Base-by-base conservation (phyloP, 2,113 vertebrate genomes). In the Cochlearius cochlearius region DNA sequence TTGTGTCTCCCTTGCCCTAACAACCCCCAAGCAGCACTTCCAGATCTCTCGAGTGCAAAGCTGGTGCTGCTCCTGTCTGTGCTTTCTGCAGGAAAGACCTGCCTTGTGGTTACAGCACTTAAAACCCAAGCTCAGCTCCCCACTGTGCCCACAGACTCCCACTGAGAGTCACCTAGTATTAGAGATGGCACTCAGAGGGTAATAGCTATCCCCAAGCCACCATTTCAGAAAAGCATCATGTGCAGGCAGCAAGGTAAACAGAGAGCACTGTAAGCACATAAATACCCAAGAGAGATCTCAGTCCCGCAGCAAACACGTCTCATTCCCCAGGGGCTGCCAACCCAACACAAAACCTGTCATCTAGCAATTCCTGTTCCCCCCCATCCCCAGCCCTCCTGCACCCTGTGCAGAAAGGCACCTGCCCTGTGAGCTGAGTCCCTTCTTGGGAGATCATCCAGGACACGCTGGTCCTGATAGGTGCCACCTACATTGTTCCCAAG, bases 341-440 rank as follows among this genome's bases (percentile, higher is more conserved):
- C 64, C 30, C 47, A 83, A 45, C 18, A 55, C 58, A 77, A 67
- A 72, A 26, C 22, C 41, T 55, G 34, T 60, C 64, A 23, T 12
- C 19, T 10, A 26, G 29, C 19, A 9, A 13, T 13, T 69, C 45
- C 15, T 59, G 15, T 59, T 58, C 26, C 47, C 4, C 39, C n/a
- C n/a, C 2, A 1, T 34, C 58, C 27, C 36, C 38, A 87, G 38
- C 9, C 29, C 32, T 73, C 38, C 59, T 23, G 18, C 43, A n/a
- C 12, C 9, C n/a, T 60, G 13, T 2, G 2, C 62, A 86, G 50
- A 53, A 21, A 58, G 47, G 45, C 19, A 41, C 16, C 64, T 5
- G 1, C 29, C 10, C 13, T 1, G 0, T 2, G 14, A 81, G 45
- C n/a, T 0, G 1, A 36, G 36, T 62, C 34, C 56, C 20, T 64